Percentiles rank a stretch among this genome's conserved stretches.
Conservation (phyloP, 64 coral and sea anemone genomes). For the Trachythela sp. region DNA sequence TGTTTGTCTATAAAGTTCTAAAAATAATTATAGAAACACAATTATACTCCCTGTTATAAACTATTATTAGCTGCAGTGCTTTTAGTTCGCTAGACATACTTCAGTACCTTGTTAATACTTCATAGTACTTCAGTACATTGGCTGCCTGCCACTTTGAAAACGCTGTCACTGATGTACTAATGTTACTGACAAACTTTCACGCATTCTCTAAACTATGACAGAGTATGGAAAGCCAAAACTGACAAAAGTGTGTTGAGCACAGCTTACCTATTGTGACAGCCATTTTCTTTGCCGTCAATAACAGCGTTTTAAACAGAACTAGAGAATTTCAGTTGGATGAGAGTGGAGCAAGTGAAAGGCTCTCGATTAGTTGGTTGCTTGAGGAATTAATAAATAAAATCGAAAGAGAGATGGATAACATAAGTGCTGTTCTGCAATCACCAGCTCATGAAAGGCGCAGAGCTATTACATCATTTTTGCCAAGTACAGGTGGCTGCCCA, state of each 20-base stretch:
- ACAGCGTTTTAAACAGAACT: neutral
- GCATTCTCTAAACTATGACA: too few species aligned
- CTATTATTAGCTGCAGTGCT: too few species aligned
- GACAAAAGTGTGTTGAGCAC: neutral
- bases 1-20: too few species aligned
- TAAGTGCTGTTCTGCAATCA: neutral
- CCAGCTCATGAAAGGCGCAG: neutral
- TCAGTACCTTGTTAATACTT: too few species aligned
- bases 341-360: neutral
- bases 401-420: neutral
- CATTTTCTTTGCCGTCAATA: neutral
- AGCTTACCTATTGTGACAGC: neutral
- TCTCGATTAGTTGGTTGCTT: neutral
- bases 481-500: slow-evolving; percentile 48
- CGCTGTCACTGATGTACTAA: too few species aligned
- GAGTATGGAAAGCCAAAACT: neutral
- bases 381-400: neutral
- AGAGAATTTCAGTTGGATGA: too few species aligned
- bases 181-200: too few species aligned
- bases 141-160: too few species aligned
- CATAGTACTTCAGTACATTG: too few species aligned
- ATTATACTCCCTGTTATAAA: too few species aligned
- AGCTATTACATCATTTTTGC: neutral
- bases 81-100: too few species aligned
- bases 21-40: too few species aligned